Base-by-base conservation (phyloP, 30 jellyfish, hydroid and myxozoan species). In the Calvadosia cruxmelitensis region DNA sequence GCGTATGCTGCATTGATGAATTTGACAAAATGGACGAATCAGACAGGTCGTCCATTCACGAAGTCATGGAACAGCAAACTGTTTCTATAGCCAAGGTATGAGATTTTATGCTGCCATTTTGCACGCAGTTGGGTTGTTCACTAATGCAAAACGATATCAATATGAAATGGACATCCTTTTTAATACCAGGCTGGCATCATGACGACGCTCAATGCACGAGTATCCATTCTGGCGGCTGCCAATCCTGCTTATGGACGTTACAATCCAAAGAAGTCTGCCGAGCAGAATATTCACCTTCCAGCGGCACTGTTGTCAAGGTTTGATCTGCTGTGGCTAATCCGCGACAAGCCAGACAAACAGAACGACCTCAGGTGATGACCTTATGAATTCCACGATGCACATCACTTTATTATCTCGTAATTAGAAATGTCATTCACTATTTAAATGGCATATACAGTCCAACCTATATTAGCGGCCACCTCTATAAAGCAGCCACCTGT, bases 21-120 rank as follows among this genome's bases (percentile, higher is more conserved):
- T 92, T 92, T 65, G 99, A 92, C 53, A 92, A 92, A 42, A 92
- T 92, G 99, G 99, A 92, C 53, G 99, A 92, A 31, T 63, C 87
- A 7, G 99, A 92, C 52, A 53, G 99, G 75, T 73, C 96, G 42
- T 84, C 99, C 2, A 92, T 92, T 71, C 99, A 92, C 68, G 99
- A 92, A 67, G 99, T 92, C 74, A 92, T 92, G 99, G 99, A 92
- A 66, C 99, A 92, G 52, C 99, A 92, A 50, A 92, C 99, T 23
- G 76, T 92, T 30, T 92, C 99, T 1, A 92, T 92, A 52, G 99
- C 99, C 25, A 92, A 92, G 80, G 99, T 90, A 2, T 13, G 51
- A 57, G 12, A 42, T 5, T 42, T n/a, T n/a, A n/a, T n/a, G n/a
- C n/a, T n/a, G n/a, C n/a, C n/a, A n/a, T n/a, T n/a, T n/a, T n/a